These are phyloP conservation scores for Epizoanthus fatuus DNA, from an alignment of 92 coral and sea anemone species.

Conservation along the genomic window DNA sequence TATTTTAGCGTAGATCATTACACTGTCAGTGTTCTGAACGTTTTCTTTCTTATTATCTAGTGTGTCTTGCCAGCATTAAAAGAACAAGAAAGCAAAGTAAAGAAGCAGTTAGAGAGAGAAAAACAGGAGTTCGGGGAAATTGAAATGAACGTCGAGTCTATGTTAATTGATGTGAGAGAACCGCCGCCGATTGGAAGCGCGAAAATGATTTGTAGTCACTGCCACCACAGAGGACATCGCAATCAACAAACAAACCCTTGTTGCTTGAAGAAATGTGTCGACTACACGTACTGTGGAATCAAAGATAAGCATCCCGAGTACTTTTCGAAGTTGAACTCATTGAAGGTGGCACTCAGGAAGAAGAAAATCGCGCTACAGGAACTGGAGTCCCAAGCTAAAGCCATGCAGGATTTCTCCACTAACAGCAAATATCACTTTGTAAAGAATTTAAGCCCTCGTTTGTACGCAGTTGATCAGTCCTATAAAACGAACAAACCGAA, in stretches of 20 bases:
- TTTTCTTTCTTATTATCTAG: slow-evolving; percentile 1
- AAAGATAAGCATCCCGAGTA: slow-evolving; percentile 66
- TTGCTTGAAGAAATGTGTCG: slow-evolving; percentile 42
- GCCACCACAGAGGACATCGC: slow-evolving; percentile 63
- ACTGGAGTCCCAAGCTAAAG: slow-evolving; percentile 35
- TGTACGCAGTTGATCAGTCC: slow-evolving; percentile 24
- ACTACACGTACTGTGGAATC: slow-evolving; percentile 51
- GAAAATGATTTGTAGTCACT: slow-evolving; percentile 53
- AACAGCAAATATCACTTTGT: slow-evolving; percentile 17
- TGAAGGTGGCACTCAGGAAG: slow-evolving; percentile 39
- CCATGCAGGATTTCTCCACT: slow-evolving; percentile 23
- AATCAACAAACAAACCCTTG: slow-evolving; percentile 52
- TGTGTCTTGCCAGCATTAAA: slow-evolving; percentile 33
- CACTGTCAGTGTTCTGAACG: background rate
- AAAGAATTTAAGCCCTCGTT: slow-evolving; percentile 39
- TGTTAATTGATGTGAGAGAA: slow-evolving; percentile 45
- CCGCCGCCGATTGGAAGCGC: slow-evolving; percentile 51
- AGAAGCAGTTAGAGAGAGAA: slow-evolving; percentile 36
- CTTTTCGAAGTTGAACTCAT: slow-evolving; percentile 20
- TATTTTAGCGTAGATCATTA: too few relatives aligned
- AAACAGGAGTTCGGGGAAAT: slow-evolving; percentile 46
- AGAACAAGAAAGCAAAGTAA: slow-evolving; percentile 35
- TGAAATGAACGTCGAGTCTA: slow-evolving; percentile 61
- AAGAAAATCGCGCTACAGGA: slow-evolving; percentile 21
- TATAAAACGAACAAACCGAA: slow-evolving; percentile 55